phyloP scores from a whole-genome alignment of 2,797 vertebrate species.

The Coendou prehensilis region DNA sequence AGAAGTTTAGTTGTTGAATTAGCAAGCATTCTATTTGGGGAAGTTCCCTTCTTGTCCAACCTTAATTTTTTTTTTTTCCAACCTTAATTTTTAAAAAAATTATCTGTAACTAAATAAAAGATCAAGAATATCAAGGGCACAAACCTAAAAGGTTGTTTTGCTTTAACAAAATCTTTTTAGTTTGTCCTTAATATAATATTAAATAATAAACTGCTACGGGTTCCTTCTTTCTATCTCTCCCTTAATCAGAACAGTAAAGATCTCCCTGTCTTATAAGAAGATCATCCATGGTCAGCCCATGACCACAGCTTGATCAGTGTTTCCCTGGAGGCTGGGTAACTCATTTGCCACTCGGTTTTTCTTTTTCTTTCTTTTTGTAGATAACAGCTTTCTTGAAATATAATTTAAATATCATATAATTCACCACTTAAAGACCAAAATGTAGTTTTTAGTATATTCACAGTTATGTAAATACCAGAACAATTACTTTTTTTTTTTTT shows the following conservation, averaged over 20 bases:
- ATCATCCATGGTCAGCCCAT: neutral
- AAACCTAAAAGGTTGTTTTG: neutral
- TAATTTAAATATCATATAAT: neutral
- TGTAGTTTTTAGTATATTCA: slow-evolving; percentile 34
- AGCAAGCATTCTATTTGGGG: neutral
- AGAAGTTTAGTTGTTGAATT: neutral
- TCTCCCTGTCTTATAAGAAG: neutral
- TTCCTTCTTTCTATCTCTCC: neutral
- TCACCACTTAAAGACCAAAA: neutral
- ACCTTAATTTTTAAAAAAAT: neutral
- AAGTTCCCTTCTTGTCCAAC: slow-evolving; percentile 4
- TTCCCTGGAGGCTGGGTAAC: neutral
- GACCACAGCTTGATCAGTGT: neutral
- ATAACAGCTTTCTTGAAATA: neutral
- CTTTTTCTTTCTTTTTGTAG: neutral
- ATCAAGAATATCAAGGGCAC: slow-evolving; percentile 28
- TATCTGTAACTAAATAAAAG: neutral
- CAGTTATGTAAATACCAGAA: neutral
- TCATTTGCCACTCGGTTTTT: neutral
- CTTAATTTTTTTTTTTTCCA: neutral
- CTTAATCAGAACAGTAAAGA: neutral
- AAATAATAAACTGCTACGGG: neutral
- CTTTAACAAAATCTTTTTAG: neutral
- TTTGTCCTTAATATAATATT: neutral
- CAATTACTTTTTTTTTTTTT: slow-evolving; percentile 39